Evolutionary conservation across 2,113 vertebrate species (phyloP).

Genomic region (Raja brachyura): DNA sequence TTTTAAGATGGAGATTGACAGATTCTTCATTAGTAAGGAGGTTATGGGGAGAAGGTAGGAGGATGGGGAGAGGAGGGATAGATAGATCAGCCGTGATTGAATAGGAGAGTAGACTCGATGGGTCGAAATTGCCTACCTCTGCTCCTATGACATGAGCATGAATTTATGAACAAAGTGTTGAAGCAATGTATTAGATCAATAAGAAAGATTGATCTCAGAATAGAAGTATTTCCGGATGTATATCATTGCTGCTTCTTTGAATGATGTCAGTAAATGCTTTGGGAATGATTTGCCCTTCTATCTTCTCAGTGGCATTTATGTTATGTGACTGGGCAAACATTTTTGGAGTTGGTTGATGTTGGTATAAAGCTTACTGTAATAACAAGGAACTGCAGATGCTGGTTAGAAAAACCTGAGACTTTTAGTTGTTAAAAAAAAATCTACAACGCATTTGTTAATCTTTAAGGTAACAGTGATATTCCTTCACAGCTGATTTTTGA

Average conservation of each 20-base stretch:
- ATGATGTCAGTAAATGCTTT: background rate
- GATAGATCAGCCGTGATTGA: no score
- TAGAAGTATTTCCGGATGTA: background rate
- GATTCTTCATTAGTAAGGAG: no score
- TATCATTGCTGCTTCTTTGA: background rate
- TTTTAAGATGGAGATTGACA: no score
- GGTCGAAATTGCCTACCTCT: no score
- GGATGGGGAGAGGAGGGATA: no score
- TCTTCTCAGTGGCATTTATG: background rate
- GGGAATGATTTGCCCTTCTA: background rate
- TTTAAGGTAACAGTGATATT: background rate
- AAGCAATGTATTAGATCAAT: background rate
- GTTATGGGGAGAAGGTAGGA: no score
- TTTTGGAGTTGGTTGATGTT: no score
- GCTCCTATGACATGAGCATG: no score
- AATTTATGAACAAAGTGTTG: no score
- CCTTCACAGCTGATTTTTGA: conserved; percentile 77
- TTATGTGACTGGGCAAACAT: no score
- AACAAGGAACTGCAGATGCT: no score
- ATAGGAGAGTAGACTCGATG: no score
- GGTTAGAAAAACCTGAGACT: background rate
- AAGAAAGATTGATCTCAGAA: background rate
- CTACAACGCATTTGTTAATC: background rate
- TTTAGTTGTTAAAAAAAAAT: background rate
- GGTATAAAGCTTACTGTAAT: background rate